A percentile compares a stretch with the other conserved stretches of the same genome.
Conservation (phyloP, 2,888 invertebrate genomes). For the Drosophila putrida region DNA sequence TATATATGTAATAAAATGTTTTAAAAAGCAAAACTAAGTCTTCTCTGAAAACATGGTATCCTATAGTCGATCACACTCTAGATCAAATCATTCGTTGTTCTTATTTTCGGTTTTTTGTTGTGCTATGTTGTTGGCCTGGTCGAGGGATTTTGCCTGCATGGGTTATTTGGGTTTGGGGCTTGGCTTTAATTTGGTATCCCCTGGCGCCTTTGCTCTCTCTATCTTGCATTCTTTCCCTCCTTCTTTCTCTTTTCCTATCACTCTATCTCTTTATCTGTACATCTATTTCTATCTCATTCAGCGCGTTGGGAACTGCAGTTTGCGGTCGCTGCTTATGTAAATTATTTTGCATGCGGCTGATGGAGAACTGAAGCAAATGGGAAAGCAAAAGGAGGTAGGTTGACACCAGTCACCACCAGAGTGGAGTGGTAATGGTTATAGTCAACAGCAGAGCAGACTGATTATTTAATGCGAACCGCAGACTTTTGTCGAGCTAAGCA, state of each 20-base stretch:
- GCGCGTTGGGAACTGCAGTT: conserved; percentile 62
- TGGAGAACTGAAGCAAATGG: conserved; percentile 44
- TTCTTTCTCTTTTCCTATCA: background rate
- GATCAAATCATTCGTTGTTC: conserved; percentile 7
- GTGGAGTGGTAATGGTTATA: conserved; percentile 42
- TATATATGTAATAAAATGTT: too few relatives aligned
- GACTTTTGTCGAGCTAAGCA: conserved; percentile 80
- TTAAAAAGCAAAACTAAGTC: too few relatives aligned
- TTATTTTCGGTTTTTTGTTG: conserved; percentile 47
- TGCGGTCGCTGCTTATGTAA: conserved; percentile 79
- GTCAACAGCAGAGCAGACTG: conserved; percentile 73
- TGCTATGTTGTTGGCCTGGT: conserved; percentile 47
- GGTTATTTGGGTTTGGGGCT: conserved; percentile 62
- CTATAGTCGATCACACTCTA: conserved; percentile 4
- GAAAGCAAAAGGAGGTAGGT: conserved; percentile 26
- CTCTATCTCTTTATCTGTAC: background rate
- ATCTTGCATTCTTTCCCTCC: background rate
- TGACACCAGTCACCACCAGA: conserved; percentile 24
- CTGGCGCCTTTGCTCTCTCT: conserved; percentile 45
- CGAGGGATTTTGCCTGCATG: conserved; percentile 76
- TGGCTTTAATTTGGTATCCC: conserved; percentile 77
- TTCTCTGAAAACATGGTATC: conserved; percentile 2
- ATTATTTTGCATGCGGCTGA: conserved; percentile 69
- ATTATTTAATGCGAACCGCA: conserved; percentile 79
- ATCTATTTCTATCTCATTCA: conserved; percentile 18